Conservation (phyloP, 2,888 invertebrate species). For the Thereva unica region DNA sequence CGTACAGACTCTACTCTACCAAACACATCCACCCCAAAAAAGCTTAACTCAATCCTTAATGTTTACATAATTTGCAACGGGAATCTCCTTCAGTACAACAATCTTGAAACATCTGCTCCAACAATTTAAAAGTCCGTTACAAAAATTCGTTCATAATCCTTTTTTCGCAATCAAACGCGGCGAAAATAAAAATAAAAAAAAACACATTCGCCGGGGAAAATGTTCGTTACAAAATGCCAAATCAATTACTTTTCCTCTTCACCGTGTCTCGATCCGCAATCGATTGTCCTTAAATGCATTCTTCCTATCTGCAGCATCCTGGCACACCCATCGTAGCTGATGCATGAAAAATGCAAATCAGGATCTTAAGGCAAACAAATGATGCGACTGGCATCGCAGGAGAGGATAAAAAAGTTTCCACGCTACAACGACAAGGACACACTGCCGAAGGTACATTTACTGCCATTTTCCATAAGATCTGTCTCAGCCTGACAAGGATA, state of each 20-base stretch:
- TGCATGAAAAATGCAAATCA: conserved; percentile 42
- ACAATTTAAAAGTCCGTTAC: too few relatives aligned
- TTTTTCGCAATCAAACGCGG: too few relatives aligned
- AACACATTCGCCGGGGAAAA: neutral
- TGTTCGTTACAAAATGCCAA: conserved; percentile 38
- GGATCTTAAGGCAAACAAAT: conserved; percentile 38
- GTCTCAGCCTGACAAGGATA: conserved; percentile 25
- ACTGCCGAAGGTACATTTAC: conserved; percentile 16
- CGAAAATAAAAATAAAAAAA: too few relatives aligned
- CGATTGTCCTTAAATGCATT: conserved; percentile 40
- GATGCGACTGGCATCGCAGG: conserved; percentile 28
- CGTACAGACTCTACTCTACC: too few relatives aligned
- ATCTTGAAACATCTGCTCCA: too few relatives aligned
- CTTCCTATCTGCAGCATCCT: conserved; percentile 20
- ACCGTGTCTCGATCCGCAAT: conserved; percentile 26
- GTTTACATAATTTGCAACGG: too few relatives aligned
- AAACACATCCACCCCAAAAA: too few relatives aligned
- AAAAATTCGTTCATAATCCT: too few relatives aligned
- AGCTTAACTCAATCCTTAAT: too few relatives aligned
- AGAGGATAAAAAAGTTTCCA: conserved; percentile 31
- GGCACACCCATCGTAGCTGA: conserved; percentile 21
- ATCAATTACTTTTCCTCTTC: conserved; percentile 18
- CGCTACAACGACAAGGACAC: conserved; percentile 14
- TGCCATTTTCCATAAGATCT: conserved; percentile 15
- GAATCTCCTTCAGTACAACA: too few relatives aligned